Conservation (phyloP, 2,113 vertebrate species). For the Nothocercus julius region DNA sequence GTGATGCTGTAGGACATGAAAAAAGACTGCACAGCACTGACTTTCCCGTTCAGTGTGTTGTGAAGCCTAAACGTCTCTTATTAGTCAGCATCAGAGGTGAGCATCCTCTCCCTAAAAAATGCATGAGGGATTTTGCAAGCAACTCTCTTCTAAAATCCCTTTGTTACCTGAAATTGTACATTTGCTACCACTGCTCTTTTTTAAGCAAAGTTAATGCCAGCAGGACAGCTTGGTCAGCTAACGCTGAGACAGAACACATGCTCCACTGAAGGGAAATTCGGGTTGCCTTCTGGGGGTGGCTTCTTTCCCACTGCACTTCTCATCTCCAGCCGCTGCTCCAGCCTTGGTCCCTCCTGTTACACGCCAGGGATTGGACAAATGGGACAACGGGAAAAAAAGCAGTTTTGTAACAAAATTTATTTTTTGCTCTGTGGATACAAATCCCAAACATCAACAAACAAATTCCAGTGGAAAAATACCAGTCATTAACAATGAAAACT, state of each 20-base stretch:
- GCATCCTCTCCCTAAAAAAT: background rate
- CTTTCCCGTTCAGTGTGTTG: too few relatives aligned
- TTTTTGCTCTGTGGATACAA: slow-evolving; percentile 84
- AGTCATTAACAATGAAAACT: slow-evolving; percentile 84
- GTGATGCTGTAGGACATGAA: too few relatives aligned
- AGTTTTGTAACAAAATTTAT: slow-evolving; percentile 86
- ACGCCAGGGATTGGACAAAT: background rate
- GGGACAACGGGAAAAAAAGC: background rate
- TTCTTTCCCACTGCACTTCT: background rate
- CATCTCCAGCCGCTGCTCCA: background rate
- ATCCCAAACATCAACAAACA: slow-evolving; percentile 84
- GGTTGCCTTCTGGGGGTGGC: background rate
- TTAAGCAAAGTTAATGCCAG: background rate
- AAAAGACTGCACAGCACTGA: too few relatives aligned
- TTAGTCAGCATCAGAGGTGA: background rate
- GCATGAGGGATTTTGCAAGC: background rate
- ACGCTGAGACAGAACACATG: background rate
- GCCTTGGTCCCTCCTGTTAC: background rate
- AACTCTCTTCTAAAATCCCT: background rate
- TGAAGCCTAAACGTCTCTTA: too few relatives aligned
- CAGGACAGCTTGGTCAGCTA: background rate
- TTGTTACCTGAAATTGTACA: accelerated
- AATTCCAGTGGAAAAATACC: slow-evolving; percentile 90
- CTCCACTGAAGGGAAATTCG: background rate
- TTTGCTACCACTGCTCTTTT: background rate